Evolutionary conservation across 2,888 invertebrate species (phyloP).

Genomic region (Dasysyrphus tricinctus): DNA sequence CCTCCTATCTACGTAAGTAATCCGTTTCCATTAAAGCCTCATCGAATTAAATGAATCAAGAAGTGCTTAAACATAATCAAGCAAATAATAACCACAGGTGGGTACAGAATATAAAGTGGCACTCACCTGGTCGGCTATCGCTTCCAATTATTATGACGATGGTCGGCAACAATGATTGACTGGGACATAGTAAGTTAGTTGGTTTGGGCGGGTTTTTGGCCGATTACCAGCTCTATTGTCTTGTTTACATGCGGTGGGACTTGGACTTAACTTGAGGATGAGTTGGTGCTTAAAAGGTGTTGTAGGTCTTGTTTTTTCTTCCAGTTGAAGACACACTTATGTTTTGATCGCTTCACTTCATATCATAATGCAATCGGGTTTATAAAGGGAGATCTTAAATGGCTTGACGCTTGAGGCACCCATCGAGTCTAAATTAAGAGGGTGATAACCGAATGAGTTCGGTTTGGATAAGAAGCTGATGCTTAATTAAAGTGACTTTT

Average conservation of each 20-base stretch:
- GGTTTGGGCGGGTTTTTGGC: constrained; percentile 63
- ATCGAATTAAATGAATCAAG: constrained; percentile 30
- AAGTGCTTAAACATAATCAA: constrained; percentile 57
- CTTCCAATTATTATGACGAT: constrained; percentile 21
- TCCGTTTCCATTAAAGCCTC: constrained; percentile 21
- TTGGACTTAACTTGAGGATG: not conserved
- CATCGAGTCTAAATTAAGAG: constrained; percentile 5
- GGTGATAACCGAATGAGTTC: constrained; percentile 32
- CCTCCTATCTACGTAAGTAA: not conserved
- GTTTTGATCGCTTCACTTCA: constrained; percentile 36
- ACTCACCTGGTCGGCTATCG: constrained; percentile 33
- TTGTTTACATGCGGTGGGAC: constrained; percentile 36
- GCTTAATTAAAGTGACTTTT: constrained; percentile 12
- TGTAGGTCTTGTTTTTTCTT: constrained; percentile 43
- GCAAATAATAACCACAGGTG: constrained; percentile 66
- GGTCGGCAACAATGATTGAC: constrained; percentile 38
- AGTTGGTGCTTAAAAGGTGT: constrained; percentile 23
- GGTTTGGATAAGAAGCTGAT: not conserved
- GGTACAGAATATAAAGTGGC: constrained; percentile 70
- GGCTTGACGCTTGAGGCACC: not conserved
- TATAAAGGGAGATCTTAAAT: not conserved
- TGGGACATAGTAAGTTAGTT: constrained; percentile 27
- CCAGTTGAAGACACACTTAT: constrained; percentile 19
- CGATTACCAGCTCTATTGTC: constrained; percentile 63
- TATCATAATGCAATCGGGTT: constrained; percentile 20